Base-by-base conservation (phyloP, 2,888 invertebrate species). In the Thumatha senex region DNA sequence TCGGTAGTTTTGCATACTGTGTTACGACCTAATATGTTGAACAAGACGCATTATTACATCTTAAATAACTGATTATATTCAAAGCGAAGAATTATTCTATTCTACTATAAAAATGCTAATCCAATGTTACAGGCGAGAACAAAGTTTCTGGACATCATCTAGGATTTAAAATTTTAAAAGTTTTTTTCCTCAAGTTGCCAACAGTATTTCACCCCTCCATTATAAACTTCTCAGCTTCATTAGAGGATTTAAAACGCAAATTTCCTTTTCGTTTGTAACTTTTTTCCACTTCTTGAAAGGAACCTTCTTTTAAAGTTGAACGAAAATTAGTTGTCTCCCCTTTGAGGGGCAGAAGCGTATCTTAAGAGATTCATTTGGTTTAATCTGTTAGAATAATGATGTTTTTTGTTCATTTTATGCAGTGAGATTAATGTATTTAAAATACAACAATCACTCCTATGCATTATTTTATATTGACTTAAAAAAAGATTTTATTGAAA, bases 221-320 rank as follows among this genome's bases (percentile, higher is more conserved):
- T 89, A 84, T 80, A 84, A 91, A 90, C 80, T 91, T 90, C 91
- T 87, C 86, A 82, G 89, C 86, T 90, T 90, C 90, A 90, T 91
- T 91, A 91, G 91, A 89, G 84, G 88, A 89, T 90, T 91, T 91
- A 91, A 91, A 91, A 89, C 90, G 89, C 91, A 91, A 91, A 91
- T 91, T 91, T 88, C 89, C 88, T 84, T 86, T 90, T 87, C 89
- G 90, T 88, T 90, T 90, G 90, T 90, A 91, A 90, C 89, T 91
- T 91, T 89, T 90, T 89, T 90, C 86, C 81, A 88, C 85, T 85
- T 81, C 87, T 88, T 85, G 86, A 87, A 88, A 89, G 85, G 84
- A 88, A 87, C 85, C 88, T 88, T 88, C 86, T 90, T 91, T 89
- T 84, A 85, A 77, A 89, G 80, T 86, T 78, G 80, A 82, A 86